phyloP scores from a whole-genome alignment of 2,113 vertebrate genomes.

The Tachuris rubrigastra region DNA sequence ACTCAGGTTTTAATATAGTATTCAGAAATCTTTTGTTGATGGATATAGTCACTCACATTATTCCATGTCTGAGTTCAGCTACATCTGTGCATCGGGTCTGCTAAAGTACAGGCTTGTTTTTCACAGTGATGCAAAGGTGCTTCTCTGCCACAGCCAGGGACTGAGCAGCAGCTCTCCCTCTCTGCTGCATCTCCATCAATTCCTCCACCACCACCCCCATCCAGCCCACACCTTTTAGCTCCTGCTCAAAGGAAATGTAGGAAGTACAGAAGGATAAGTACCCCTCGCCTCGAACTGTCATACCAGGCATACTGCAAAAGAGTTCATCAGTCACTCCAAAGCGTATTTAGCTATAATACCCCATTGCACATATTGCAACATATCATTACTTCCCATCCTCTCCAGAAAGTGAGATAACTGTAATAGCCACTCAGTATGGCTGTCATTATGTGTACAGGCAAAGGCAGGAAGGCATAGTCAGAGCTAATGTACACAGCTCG shows the following conservation, averaged over 20 bases:
- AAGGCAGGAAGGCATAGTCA: neutral
- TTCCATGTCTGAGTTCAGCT: neutral
- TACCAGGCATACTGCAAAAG: neutral
- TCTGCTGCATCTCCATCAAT: neutral
- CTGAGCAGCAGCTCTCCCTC: neutral
- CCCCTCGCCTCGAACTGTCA: neutral
- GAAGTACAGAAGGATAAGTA: slow-evolving; percentile 36
- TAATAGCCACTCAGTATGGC: slow-evolving; percentile 20
- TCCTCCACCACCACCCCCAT: neutral
- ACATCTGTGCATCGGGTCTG: neutral
- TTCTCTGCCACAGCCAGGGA: neutral
- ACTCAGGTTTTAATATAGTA: neutral
- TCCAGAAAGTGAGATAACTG: slow-evolving; percentile 44
- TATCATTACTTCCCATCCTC: slow-evolving; percentile 55
- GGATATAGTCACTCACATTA: neutral
- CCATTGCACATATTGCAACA: slow-evolving; percentile 58
- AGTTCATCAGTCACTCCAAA: slow-evolving; percentile 42
- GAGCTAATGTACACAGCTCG: slow-evolving; percentile 32
- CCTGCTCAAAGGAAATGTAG: neutral
- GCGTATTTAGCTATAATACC: slow-evolving; percentile 41
- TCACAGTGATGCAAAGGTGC: neutral
- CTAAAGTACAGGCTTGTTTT: neutral
- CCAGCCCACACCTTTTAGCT: neutral
- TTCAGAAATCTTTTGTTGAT: neutral
- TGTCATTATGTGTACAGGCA: slow-evolving; percentile 26